Evolutionary conservation across 2,113 vertebrate genomes (phyloP).

Genomic region (Pelecanus crispus): DNA sequence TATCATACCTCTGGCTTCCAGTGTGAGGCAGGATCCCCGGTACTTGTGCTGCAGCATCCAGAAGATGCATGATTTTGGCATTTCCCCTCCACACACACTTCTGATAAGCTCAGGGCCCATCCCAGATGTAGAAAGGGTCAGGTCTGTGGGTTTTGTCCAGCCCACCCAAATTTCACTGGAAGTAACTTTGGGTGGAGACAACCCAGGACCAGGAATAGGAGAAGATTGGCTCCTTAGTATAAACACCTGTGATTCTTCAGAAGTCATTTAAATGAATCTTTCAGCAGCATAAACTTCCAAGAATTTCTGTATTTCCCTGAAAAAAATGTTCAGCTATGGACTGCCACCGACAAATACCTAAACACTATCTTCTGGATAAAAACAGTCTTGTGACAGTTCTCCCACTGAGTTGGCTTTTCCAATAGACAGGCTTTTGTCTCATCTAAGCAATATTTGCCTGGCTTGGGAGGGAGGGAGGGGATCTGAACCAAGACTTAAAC

Average conservation of each 20-base stretch:
- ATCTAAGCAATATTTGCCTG: background rate
- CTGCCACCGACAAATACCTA: background rate
- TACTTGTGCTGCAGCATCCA: background rate
- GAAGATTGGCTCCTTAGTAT: background rate
- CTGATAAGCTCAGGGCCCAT: background rate
- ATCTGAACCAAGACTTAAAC: background rate
- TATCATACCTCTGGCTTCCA: background rate
- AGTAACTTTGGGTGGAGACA: background rate
- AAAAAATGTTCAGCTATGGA: background rate
- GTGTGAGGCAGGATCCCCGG: background rate
- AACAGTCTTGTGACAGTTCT: background rate
- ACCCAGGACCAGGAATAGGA: background rate
- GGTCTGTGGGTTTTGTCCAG: background rate
- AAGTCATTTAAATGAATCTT: background rate
- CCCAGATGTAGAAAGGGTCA: background rate
- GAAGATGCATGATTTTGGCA: background rate
- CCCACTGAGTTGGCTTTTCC: background rate
- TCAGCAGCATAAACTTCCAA: background rate
- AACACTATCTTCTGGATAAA: background rate
- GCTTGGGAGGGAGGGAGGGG: background rate
- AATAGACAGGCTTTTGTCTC: background rate
- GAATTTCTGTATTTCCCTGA: background rate
- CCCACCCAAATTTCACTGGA: background rate
- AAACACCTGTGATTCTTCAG: background rate
- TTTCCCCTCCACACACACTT: background rate